These are phyloP conservation scores for Cassiopea xamachana DNA, from an alignment of 30 jellyfish, hydroid and myxozoan genomes.

Conservation along the genomic window DNA sequence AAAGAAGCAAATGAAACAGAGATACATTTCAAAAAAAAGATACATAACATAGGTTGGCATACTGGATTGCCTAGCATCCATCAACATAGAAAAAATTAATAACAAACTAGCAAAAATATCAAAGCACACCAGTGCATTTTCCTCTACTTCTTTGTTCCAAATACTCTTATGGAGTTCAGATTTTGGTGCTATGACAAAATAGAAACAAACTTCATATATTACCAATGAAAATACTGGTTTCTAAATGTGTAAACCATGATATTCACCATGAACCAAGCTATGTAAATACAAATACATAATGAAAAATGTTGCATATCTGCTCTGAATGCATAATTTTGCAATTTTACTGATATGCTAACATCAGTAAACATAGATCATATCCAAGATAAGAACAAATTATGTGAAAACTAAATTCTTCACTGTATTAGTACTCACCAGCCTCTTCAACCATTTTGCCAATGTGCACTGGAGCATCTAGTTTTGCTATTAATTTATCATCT, in stretches of 20 bases:
- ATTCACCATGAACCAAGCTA: neutral
- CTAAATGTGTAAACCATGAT: neutral
- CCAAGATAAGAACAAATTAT: too few relatives aligned
- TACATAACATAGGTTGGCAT: too few relatives aligned
- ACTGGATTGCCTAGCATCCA: too few relatives aligned
- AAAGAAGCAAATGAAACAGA: too few relatives aligned
- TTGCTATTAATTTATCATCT: conserved; percentile 55
- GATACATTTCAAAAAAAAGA: too few relatives aligned
- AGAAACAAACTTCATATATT: neutral
- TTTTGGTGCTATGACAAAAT: conserved; percentile 38
- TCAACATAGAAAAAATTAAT: too few relatives aligned
- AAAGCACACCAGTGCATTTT: conserved; percentile 60
- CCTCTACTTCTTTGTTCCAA: conserved; percentile 87
- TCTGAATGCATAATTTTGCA: too few relatives aligned
- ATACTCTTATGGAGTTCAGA: conserved; percentile 73
- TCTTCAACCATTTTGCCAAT: conserved; percentile 65
- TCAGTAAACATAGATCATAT: too few relatives aligned
- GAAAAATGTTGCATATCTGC: too few relatives aligned
- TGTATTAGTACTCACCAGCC: conserved; percentile 29
- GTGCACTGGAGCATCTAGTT: conserved; percentile 70
- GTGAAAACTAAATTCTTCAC: neutral
- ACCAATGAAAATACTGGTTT: neutral
- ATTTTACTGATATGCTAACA: too few relatives aligned
- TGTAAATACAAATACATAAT: too few relatives aligned
- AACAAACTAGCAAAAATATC: neutral